These are phyloP conservation scores for Anolis carolinensis DNA, from an alignment of 2,113 vertebrate genomes.

Conservation along the genomic window DNA sequence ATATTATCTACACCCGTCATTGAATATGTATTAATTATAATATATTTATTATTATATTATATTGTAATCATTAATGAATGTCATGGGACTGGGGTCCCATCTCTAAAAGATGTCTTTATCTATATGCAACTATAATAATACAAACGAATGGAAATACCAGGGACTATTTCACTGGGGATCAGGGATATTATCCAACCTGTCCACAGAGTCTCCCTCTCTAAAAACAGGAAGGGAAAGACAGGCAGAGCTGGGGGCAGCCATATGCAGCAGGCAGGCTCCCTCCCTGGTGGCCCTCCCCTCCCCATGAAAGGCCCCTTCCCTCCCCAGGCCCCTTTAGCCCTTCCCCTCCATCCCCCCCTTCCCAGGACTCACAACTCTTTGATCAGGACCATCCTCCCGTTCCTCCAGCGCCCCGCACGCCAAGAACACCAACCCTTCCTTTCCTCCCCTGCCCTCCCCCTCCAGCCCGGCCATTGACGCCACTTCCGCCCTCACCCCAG, in stretches of 20 bases:
- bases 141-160: no score
- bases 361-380: slow-evolving; percentile 56
- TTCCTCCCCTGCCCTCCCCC: slow-evolving; percentile 7
- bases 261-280: not conserved
- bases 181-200: no score
- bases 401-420: slow-evolving; percentile 16
- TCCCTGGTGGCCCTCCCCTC: not conserved
- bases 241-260: not conserved
- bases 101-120: no score
- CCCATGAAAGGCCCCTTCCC: not conserved
- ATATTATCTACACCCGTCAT: no score
- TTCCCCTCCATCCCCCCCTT: not conserved
- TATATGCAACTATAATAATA: no score
- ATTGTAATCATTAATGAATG: no score
- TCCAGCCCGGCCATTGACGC: slow-evolving; percentile 33
- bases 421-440: slow-evolving; percentile 10
- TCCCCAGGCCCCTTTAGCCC: not conserved
- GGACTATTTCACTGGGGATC: no score
- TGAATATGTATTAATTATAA: no score
- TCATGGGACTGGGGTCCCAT: no score
- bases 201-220: no score
- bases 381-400: slow-evolving; percentile 55
- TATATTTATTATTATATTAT: no score
- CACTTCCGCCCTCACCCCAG: slow-evolving; percentile 49
- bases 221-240: not conserved